Evolutionary conservation across 2,888 invertebrate species (phyloP).

Genomic region (Plemyria rubiginata): DNA sequence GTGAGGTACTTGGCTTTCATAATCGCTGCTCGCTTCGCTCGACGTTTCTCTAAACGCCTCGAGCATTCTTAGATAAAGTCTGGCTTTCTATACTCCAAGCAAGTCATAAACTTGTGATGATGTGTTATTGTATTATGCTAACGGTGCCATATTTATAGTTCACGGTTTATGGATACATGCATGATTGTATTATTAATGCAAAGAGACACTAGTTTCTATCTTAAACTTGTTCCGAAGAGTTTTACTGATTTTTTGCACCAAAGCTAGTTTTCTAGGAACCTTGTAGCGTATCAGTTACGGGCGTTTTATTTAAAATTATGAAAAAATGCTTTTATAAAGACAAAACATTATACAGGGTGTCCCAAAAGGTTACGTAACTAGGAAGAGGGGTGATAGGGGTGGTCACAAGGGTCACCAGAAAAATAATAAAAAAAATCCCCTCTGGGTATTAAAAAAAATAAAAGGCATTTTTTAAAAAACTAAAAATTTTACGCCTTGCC

Average conservation of each 20-base stretch:
- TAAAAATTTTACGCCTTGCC: no score
- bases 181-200: slow-evolving; percentile 30
- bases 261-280: background rate
- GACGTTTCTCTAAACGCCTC: background rate
- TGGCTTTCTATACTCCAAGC: slow-evolving; percentile 23
- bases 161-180: slow-evolving; percentile 42
- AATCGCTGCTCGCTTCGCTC: slow-evolving; percentile 11
- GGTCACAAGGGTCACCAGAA: no score
- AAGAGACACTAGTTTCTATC: slow-evolving; percentile 11
- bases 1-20: background rate
- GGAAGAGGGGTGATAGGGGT: no score
- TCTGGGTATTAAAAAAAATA: no score
- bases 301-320: background rate
- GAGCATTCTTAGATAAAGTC: slow-evolving; percentile 7
- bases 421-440: no score
- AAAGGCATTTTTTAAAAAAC: no score
- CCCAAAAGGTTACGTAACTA: no score
- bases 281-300: background rate
- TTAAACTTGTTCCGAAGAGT: slow-evolving; percentile 16
- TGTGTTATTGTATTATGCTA: slow-evolving; percentile 66
- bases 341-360: no score
- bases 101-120: slow-evolving; percentile 54
- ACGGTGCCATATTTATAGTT: slow-evolving; percentile 58
- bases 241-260: background rate
- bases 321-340: no score